These are phyloP conservation scores for Homarus gammarus DNA, from an alignment of 2,888 invertebrate genomes.

Conservation along the genomic window DNA sequence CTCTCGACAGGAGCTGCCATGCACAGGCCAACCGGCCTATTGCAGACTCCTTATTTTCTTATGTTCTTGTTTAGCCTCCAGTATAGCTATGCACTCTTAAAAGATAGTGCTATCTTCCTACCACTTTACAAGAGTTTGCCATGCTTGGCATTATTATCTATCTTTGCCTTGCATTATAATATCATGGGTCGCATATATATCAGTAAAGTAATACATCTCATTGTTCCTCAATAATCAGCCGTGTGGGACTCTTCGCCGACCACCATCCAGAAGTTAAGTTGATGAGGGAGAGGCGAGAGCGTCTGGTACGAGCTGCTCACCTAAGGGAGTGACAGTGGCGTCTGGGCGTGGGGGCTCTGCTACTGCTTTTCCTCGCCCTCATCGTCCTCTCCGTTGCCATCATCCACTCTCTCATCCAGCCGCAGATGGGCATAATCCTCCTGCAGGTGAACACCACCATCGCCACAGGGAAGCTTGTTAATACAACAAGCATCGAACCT, in stretches of 20 bases:
- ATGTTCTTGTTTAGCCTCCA: too few relatives aligned
- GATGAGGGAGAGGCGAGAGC: background rate
- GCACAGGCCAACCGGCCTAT: too few relatives aligned
- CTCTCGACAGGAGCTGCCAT: too few relatives aligned
- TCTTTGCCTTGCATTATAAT: too few relatives aligned
- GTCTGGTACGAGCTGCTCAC: background rate
- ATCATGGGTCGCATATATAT: too few relatives aligned
- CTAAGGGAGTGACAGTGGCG: constrained; percentile 81
- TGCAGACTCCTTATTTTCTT: too few relatives aligned
- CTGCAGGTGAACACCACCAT: background rate
- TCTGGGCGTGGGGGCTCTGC: constrained; percentile 82
- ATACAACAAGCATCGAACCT: too few relatives aligned
- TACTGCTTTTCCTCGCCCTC: constrained; percentile 82
- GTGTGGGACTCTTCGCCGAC: background rate
- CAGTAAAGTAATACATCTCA: background rate
- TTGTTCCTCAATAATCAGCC: background rate
- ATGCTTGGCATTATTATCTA: background rate
- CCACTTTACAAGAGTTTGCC: background rate
- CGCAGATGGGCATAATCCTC: constrained; percentile 81
- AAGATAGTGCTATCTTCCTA: too few relatives aligned
- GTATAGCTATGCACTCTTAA: too few relatives aligned
- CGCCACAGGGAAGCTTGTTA: too few relatives aligned
- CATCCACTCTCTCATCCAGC: constrained; percentile 82
- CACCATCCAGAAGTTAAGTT: background rate
- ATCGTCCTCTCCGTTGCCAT: constrained; percentile 82